Conservation (phyloP, 2,113 vertebrate genomes). For the Symphodus melops region DNA sequence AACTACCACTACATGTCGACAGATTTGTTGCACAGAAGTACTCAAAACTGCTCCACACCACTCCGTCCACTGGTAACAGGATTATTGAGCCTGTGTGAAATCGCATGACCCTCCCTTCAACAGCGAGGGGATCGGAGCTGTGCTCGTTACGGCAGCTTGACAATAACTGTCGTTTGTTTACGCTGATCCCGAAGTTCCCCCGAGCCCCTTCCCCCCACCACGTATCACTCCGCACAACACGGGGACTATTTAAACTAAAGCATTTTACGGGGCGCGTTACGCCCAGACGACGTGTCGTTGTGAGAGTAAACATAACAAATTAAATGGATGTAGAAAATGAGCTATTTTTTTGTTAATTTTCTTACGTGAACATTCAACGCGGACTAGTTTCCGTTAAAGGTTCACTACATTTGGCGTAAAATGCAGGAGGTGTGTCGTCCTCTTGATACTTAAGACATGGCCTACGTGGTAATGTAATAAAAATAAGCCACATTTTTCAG, state of each 20-base stretch:
- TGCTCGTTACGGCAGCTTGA: conserved; percentile 48
- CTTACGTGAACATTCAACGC: conserved; percentile 43
- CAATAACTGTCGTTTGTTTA: conserved; percentile 79
- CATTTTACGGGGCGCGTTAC: background rate
- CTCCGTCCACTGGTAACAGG: conserved; percentile 44
- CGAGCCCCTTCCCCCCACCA: conserved; percentile 31
- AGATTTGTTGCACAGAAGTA: conserved; percentile 29
- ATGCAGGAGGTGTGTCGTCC: conserved; percentile 25
- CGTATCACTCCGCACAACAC: conserved; percentile 77
- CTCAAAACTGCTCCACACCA: conserved; percentile 49
- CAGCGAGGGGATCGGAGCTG: conserved; percentile 51
- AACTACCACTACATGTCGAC: conserved; percentile 44
- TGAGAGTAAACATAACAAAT: fast-evolving
- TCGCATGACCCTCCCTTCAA: conserved; percentile 73
- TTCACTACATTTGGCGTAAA: conserved; percentile 38
- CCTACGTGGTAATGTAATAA: background rate
- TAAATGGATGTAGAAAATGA: background rate
- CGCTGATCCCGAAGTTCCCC: conserved; percentile 62
- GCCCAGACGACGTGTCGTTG: background rate
- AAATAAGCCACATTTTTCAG: fast-evolving
- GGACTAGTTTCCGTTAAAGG: conserved; percentile 76
- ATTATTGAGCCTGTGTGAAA: conserved; percentile 58
- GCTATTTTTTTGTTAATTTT: conserved; percentile 6
- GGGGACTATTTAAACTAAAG: background rate
- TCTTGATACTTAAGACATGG: background rate